Conservation (phyloP, 2,888 invertebrate species). For the Copidosoma aretas region DNA sequence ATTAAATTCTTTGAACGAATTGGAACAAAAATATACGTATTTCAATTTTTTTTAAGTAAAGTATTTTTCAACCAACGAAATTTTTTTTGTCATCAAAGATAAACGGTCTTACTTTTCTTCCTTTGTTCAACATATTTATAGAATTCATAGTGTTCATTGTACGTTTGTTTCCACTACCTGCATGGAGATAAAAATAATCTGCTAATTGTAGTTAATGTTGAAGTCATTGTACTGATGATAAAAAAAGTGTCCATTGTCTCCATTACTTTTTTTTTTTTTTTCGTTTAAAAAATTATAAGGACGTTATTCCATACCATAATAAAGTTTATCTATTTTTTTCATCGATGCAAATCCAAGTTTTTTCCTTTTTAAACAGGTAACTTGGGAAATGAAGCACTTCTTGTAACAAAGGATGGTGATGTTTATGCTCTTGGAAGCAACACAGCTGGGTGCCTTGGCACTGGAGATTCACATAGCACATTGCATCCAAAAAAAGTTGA, state of each 20-base stretch:
- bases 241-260: neutral
- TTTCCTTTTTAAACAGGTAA: conserved; percentile 55
- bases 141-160: neutral
- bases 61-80: neutral
- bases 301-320: neutral
- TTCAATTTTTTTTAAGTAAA: no score
- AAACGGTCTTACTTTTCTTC: no score
- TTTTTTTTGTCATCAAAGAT: conserved; percentile 3
- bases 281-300: no score
- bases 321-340: neutral
- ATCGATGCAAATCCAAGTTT: neutral
- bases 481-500: conserved; percentile 66
- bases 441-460: conserved; percentile 66
- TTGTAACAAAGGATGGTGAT: conserved; percentile 67
- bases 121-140: neutral
- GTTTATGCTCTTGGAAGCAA: conserved; percentile 69
- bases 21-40: no score
- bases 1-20: no score
- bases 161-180: conserved; percentile 8
- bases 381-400: conserved; percentile 68
- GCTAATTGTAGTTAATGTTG: neutral
- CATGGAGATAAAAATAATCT: conserved; percentile 19
- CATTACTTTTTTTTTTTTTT: neutral
- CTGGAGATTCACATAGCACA: conserved; percentile 65
- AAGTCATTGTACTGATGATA: neutral